phyloP scores from a whole-genome alignment of 23 tunicate genomes.

The Phallusia fumigata region DNA sequence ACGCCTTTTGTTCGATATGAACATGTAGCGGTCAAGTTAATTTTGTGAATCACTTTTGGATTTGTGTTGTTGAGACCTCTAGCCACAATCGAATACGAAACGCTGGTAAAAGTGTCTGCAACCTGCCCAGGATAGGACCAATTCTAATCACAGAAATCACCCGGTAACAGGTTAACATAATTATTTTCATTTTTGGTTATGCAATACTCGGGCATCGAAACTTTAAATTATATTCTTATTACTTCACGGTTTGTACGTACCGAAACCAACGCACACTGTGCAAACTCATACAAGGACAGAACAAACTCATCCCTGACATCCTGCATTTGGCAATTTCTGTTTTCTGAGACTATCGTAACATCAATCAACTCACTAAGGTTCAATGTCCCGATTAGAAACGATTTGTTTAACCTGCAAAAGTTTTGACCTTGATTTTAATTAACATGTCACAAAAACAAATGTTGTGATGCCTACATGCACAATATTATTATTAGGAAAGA shows the following conservation, averaged over 20 bases:
- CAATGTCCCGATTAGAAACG: neutral
- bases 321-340: neutral
- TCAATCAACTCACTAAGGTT: neutral
- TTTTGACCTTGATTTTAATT: no score
- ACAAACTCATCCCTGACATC: neutral
- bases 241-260: neutral
- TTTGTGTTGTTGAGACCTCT: neutral
- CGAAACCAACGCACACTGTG: neutral
- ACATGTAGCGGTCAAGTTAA: neutral
- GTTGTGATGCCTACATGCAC: no score
- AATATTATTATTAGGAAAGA: no score
- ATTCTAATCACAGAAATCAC: no score
- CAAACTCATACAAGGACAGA: neutral
- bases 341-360: neutral
- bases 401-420: neutral
- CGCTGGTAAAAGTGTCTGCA: neutral
- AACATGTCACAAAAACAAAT: no score
- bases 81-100: neutral
- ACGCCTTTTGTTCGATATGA: neutral
- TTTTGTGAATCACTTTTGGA: neutral
- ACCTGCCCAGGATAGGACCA: no score
- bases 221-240: no score
- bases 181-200: no score
- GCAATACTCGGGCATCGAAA: no score
- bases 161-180: no score